A percentile compares a stretch with the other conserved stretches of the same genome.
Evolutionary conservation across 2,888 invertebrate genomes (phyloP).

Genomic region (Trilocha varians): DNA sequence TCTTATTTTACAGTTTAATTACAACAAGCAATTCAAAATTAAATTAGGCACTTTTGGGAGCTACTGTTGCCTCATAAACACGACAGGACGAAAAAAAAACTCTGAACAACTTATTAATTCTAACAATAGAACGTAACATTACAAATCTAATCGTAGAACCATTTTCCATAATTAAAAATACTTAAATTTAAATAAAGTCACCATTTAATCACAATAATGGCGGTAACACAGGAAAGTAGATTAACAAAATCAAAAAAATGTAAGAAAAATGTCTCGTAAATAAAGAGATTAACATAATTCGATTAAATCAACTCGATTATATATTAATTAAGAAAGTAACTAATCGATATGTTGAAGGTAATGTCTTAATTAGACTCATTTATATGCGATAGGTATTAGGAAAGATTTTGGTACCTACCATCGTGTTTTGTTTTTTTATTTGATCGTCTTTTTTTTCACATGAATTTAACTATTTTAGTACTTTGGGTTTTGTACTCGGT

Average conservation of each 20-base stretch:
- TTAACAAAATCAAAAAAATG: neutral
- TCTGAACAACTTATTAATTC: neutral
- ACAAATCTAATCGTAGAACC: neutral
- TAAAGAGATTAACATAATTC: neutral
- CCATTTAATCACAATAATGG: neutral
- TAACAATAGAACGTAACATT: neutral
- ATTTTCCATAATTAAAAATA: neutral
- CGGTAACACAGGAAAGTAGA: neutral
- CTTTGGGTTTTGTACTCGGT: too few species aligned
- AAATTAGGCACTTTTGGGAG: too few species aligned
- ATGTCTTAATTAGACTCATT: neutral
- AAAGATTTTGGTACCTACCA: too few species aligned
- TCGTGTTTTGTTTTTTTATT: too few species aligned
- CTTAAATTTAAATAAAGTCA: neutral
- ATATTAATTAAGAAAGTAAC: neutral
- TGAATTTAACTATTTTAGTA: too few species aligned
- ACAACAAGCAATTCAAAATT: too few species aligned
- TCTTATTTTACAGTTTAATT: too few species aligned
- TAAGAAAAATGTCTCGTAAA: neutral
- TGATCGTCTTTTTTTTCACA: too few species aligned
- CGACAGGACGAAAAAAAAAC: neutral
- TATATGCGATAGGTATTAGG: neutral
- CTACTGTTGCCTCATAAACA: too few species aligned
- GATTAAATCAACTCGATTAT: neutral
- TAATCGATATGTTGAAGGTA: neutral